Percentiles rank a stretch among this genome's conserved stretches.
These are phyloP conservation scores for Aythya fuligula DNA, from an alignment of 2,797 vertebrate genomes.

Conservation along the genomic window DNA sequence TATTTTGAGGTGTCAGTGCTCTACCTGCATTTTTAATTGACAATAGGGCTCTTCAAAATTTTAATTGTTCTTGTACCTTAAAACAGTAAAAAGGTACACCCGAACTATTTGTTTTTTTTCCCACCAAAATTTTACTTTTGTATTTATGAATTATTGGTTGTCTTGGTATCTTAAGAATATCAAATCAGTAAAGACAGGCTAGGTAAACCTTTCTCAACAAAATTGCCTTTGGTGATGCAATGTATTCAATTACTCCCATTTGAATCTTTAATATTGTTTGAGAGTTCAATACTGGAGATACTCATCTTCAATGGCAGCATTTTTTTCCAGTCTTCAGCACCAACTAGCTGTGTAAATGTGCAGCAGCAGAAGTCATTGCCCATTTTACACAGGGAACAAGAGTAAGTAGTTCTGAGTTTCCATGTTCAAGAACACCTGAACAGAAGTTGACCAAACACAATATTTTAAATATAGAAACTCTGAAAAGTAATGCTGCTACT, in stretches of 20 bases:
- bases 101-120: not conserved
- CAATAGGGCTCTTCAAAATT: not conserved
- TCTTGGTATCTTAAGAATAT: not conserved
- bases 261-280: not conserved
- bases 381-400: not conserved
- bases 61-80: slow-evolving; percentile 9
- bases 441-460: not conserved
- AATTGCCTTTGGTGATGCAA: not conserved
- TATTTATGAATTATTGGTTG: not conserved
- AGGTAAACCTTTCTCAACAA: not conserved
- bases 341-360: not conserved
- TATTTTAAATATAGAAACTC: not conserved
- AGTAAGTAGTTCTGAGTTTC: not conserved
- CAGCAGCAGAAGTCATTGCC: not conserved
- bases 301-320: not conserved
- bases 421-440: not conserved
- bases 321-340: not conserved
- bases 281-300: not conserved
- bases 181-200: not conserved
- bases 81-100: not conserved
- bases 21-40: not conserved
- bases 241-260: not conserved
- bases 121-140: not conserved
- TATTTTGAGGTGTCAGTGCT: not conserved
- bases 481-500: not conserved